These are phyloP conservation scores for Plebejus anna DNA, from an alignment of 2,888 invertebrate genomes.

Conservation along the genomic window DNA sequence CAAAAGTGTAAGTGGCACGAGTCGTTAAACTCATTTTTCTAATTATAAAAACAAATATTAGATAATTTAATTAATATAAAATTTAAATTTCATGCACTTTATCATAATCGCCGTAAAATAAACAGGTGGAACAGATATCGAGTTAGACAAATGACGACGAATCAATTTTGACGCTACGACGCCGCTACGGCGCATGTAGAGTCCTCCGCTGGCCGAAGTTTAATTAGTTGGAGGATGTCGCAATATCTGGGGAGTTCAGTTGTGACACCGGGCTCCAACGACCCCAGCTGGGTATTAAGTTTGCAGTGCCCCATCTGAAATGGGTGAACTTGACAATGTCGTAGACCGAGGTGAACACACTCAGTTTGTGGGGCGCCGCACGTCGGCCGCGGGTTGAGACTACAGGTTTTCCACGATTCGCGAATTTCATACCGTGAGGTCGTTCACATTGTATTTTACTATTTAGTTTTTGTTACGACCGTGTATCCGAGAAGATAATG, in stretches of 20 bases:
- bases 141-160: not conserved
- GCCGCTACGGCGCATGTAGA: not conserved
- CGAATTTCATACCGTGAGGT: constrained; percentile 10
- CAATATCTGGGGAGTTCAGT: not conserved
- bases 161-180: constrained; percentile 10
- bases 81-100: not conserved
- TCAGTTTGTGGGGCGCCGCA: constrained; percentile 36
- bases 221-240: constrained; percentile 16
- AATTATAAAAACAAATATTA: constrained; percentile 20
- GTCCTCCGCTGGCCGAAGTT: not conserved
- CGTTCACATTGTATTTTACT: constrained; percentile 25
- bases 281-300: not conserved
- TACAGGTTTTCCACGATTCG: constrained; percentile 26
- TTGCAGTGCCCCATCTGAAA: constrained; percentile 52
- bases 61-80: constrained; percentile 5
- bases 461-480: constrained; percentile 5
- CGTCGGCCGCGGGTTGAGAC: constrained; percentile 13
- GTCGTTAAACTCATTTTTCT: constrained; percentile 3
- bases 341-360: constrained; percentile 61
- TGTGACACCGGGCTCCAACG: not conserved
- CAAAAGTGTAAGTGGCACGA: not conserved
- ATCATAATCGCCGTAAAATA: not conserved
- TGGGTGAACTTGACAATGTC: constrained; percentile 60
- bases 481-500: constrained; percentile 21
- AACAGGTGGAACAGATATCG: not conserved